Evolutionary conservation across 2,797 vertebrate species (phyloP).

Genomic region (Aldrovandia affinis): DNA sequence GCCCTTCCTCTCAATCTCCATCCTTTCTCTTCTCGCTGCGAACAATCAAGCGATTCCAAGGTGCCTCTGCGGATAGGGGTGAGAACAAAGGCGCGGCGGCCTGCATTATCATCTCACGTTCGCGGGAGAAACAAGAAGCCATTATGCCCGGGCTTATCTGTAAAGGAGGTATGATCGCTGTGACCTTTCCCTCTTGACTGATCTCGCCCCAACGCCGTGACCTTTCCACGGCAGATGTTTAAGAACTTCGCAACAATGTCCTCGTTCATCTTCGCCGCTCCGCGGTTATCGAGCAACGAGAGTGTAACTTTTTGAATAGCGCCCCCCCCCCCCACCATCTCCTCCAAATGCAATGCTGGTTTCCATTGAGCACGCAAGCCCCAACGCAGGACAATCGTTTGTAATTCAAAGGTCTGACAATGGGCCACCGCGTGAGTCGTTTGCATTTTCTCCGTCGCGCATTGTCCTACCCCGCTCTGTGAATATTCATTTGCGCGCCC

Average conservation of each 20-base stretch:
- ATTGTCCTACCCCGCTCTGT: background rate
- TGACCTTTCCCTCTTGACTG: conserved; percentile 78
- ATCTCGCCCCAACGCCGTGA: conserved; percentile 74
- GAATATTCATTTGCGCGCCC: background rate
- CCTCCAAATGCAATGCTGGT: background rate
- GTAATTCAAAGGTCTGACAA: conserved; percentile 23
- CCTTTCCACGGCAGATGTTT: conserved; percentile 73
- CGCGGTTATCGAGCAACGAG: conserved; percentile 28
- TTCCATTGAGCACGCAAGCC: background rate
- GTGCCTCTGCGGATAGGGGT: conserved; percentile 8
- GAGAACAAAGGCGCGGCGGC: conserved; percentile 44
- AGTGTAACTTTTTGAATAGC: conserved; percentile 22
- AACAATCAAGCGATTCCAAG: conserved; percentile 22
- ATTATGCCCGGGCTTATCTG: conserved; percentile 70
- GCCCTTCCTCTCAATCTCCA: conserved; percentile 44
- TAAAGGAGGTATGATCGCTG: conserved; percentile 65
- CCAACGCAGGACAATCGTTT: conserved; percentile 20
- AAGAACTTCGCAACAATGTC: conserved; percentile 63
- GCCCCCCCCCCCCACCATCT: background rate
- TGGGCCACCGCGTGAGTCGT: background rate
- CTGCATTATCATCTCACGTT: conserved; percentile 55
- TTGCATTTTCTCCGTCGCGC: conserved; percentile 20
- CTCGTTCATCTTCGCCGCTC: conserved; percentile 51
- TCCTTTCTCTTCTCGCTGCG: conserved; percentile 16
- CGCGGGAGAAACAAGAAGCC: conserved; percentile 63